Base-by-base conservation (phyloP, 2,113 vertebrate genomes). In the Salvelinus sp. region DNA sequence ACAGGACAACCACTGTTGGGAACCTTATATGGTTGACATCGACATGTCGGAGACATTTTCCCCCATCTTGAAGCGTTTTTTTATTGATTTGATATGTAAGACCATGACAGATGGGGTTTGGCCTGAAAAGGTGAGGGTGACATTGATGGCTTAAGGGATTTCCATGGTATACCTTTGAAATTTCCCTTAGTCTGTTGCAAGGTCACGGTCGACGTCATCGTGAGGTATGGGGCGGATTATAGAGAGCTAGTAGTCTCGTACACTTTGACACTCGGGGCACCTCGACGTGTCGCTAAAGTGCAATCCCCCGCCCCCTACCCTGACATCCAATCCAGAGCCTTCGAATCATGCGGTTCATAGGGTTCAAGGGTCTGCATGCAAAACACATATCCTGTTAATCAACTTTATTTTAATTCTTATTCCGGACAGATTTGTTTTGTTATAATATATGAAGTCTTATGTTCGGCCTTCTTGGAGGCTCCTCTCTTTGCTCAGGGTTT, bases 401-500 rank as follows among this genome's bases (percentile, higher is more conserved):
- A 50, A 6, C 57, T 65, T 76, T 72, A n/a, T 57, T 64, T 65
- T n/a, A 27, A 63, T 60, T 23, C 30, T 74, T 62, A 10, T 71
- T 72, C 50, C 63, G 33, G n/a, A 38, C 18, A 75, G 30, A 62
- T 73, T 70, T 68, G 22, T 64, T 73, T 74, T 74, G 18, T 50
- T 48, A 73, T 10, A 28, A 33, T 44, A 69, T 50, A 27, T 78
- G 20, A 84, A 75, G 86, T 88, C 83, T 86, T 87, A 13, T 73
- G 70, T 79, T 69, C 74, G 20, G 71, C 70, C 81, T 74, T 33
- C 65, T 80, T 33, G 30, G 76, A 85, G 77, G 68, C 72, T 86
- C 75, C 73, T 83, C 76, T 88, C 78, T 90, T 82, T 85, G 85
- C 92, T 92, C 91, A 91, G 91, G 89, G 89, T 91, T 88, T 86